phyloP scores from a whole-genome alignment of 2,888 invertebrate species.

The Camptogramma bilineatum region DNA sequence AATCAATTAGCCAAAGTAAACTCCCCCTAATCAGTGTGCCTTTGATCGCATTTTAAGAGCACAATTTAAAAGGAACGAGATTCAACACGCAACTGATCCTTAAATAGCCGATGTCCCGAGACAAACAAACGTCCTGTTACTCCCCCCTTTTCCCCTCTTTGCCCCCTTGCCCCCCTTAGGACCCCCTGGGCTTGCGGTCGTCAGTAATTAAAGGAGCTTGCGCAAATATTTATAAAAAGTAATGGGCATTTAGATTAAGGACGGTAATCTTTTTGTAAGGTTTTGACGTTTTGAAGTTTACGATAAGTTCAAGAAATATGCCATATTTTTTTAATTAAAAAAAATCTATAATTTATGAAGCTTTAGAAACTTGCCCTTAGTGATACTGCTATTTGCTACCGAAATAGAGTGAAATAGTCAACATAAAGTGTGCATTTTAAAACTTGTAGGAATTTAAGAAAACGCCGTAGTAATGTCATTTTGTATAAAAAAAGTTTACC shows the following conservation, averaged over 20 bases:
- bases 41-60: conserved; percentile 18
- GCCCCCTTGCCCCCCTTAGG: background rate
- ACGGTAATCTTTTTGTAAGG: conserved; percentile 9
- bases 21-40: background rate
- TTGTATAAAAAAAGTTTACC: no score
- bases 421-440: no score
- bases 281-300: background rate
- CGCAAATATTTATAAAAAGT: conserved; percentile 27
- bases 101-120: conserved; percentile 28
- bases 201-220: conserved; percentile 25
- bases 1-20: background rate
- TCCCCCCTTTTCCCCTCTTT: conserved; percentile 6
- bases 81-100: conserved; percentile 26
- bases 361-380: no score
- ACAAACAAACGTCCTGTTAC: conserved; percentile 23
- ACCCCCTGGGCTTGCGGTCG: conserved; percentile 19
- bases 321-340: no score
- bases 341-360: no score
- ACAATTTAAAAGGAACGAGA: conserved; percentile 16
- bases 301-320: background rate
- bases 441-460: no score
- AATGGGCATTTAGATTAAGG: conserved; percentile 29
- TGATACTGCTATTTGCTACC: no score
- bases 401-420: no score
- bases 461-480: no score